Base-by-base conservation (phyloP, 1,140 invertebrate species). In the Halesus radiatus region DNA sequence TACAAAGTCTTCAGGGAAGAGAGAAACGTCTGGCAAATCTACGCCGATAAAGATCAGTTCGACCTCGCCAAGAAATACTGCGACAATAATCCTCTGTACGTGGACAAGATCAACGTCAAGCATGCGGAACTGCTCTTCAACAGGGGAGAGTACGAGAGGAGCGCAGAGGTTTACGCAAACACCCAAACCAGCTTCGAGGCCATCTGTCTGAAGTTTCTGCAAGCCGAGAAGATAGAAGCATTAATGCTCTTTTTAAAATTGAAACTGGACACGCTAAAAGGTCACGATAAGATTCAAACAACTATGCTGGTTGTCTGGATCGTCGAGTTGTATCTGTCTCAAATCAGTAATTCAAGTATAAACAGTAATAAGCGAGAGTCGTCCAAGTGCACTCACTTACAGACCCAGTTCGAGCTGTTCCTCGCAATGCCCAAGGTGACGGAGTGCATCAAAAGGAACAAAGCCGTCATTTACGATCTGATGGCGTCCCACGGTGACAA, bases 241-340 rank as follows among this genome's bases (percentile, higher is more conserved):
- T 88, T 99, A 32, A 96, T 97, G 88, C 93, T 93, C 18, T 98
- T 97, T 86, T 88, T 99, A 8, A 91, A 92, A 52, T 94, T 94
- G 85, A 93, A 95, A 85, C 84, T 92, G 15, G 88, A 91, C 15
- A 87, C 87, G 15, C 84, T 93, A 50, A 88, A 89, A 32, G 87
- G 89, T 1, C 91, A 93, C 79, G 94, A 95, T 83, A 93, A 93
- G 84, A 96, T 95, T 0, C 94, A 98, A 88, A 94, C 96, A 56
- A 97, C 96, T 0, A 96, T 98, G 92, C 91, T 99, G 29, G 94
- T 98, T 0, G 92, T 98, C 50, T 99, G 98, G 97, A 91, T 99
- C 62, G 92, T 97, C 6, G 98, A 99, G 87, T 88, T 99, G 22
- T 98, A 95, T 88, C 90, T 99, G 81, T 97, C 95, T 83, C 94